Percentiles rank a stretch among this genome's conserved stretches.
Evolutionary conservation across 2,888 invertebrate species (phyloP).

Genomic region (Cataglyphis cursor): DNA sequence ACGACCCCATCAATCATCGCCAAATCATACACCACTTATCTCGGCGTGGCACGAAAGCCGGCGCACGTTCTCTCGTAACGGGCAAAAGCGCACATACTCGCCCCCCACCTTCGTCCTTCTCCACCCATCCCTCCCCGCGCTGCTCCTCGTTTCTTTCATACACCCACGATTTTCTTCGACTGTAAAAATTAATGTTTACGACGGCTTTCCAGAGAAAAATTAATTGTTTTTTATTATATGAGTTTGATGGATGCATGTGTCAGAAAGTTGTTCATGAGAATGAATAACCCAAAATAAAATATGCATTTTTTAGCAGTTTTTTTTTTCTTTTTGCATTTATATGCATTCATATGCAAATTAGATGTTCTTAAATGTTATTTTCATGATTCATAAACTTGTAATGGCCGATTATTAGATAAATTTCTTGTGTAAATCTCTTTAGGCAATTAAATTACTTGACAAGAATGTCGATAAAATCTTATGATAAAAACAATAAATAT

Average conservation of each 20-base stretch:
- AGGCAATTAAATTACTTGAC: not conserved
- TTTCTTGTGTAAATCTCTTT: not conserved
- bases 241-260: not conserved
- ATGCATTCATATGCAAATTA: not conserved
- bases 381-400: not conserved
- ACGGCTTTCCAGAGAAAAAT: slow-evolving; percentile 32
- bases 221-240: slow-evolving; percentile 26
- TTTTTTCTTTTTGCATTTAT: not conserved
- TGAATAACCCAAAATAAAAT: not conserved
- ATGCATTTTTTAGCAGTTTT: slow-evolving; percentile 1
- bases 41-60: slow-evolving; percentile 81
- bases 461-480: not conserved
- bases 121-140: not conserved
- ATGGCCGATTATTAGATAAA: not conserved
- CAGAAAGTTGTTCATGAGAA: slow-evolving; percentile 21
- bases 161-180: slow-evolving; percentile 62
- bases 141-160: slow-evolving; percentile 26
- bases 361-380: not conserved
- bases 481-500: not conserved
- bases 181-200: slow-evolving; percentile 23
- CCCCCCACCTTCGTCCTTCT: slow-evolving; percentile 50
- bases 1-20: slow-evolving; percentile 86
- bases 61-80: slow-evolving; percentile 82
- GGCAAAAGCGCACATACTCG: slow-evolving; percentile 66
- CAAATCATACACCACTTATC: slow-evolving; percentile 86